A percentile compares a stretch with the other conserved stretches of the same genome.
These are phyloP conservation scores for Loriculus beryllinus DNA, from an alignment of 2,797 vertebrate species.

Conservation along the genomic window DNA sequence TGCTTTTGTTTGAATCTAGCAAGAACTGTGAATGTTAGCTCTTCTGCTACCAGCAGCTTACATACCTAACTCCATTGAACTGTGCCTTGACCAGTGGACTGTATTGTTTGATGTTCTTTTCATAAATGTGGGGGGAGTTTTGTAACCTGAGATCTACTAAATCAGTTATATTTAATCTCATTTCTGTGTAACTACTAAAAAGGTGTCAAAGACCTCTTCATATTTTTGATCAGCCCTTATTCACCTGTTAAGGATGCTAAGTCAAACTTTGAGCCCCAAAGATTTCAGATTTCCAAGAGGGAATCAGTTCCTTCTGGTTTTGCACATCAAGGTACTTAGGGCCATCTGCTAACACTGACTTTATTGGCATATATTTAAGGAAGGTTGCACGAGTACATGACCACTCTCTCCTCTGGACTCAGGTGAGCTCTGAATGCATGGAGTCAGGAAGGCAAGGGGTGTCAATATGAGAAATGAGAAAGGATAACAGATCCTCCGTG, in stretches of 20 bases:
- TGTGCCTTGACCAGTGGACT: background rate
- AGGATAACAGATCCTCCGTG: background rate
- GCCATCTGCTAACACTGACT: background rate
- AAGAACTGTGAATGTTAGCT: background rate
- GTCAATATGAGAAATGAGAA: background rate
- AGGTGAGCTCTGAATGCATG: background rate
- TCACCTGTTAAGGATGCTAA: background rate
- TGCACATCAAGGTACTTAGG: background rate
- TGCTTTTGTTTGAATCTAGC: background rate
- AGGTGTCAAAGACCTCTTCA: background rate
- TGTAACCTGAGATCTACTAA: background rate
- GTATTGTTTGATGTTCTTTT: background rate
- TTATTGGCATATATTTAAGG: background rate
- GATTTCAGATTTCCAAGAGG: background rate
- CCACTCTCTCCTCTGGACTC: background rate
- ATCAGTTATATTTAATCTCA: background rate
- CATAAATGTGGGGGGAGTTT: background rate
- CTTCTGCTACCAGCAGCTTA: background rate
- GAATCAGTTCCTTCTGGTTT: background rate
- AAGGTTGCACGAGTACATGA: background rate
- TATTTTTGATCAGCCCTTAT: background rate
- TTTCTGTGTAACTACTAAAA: background rate
- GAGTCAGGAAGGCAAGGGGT: background rate
- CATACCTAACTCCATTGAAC: background rate
- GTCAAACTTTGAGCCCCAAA: background rate